Base-by-base conservation (phyloP, 2,888 invertebrate species). In the Agapostemon virescens region DNA sequence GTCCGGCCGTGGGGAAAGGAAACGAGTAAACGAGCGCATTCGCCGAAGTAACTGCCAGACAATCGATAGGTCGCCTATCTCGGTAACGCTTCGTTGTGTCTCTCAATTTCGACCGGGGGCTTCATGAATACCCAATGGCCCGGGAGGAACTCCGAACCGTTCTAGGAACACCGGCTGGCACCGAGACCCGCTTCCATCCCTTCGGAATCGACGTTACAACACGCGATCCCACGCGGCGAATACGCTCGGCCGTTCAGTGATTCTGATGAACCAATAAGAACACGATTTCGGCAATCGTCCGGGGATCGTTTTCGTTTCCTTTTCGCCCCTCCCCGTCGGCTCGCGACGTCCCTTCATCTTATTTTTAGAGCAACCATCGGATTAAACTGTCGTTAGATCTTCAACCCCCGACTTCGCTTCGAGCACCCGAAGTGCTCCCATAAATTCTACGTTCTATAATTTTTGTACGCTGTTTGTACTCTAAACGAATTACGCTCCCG, bases 81-180 rank as follows among this genome's bases (percentile, higher is more conserved):
- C 83, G 84, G 85, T 86, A 85, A 85, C 85, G 89, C 87, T 91
- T 90, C 89, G 89, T 88, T 89, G 91, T 90, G 90, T 91, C 90
- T 91, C 91, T 91, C 89, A 91, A 91, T 91, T 91, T 90, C 88
- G 90, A 87, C 78, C 84, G 81, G 49, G 83, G 83, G 87, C 87
- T 89, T 89, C 88, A 89, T 90, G 90, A 90, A 90, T 89, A 90
- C 88, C 88, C 88, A 89, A 89, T 89, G 88, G 88, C 85, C 87
- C 85, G 86, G 84, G 87, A 87, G 87, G 87, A 87, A 87, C 87
- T 86, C 86, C 83, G 86, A 88, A 88, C 87, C 87, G 90, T 90
- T 89, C 88, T 86, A 89, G 88, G 90, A 90, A 90, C 88, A 88
- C 89, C 87, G 90, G 89, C 90, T 91, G 90, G 91, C 87, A 90